A percentile compares a stretch with the other conserved stretches of the same genome.
These are phyloP conservation scores for Paramuricea clavata DNA, from an alignment of 92 coral and sea anemone species.

Conservation along the genomic window DNA sequence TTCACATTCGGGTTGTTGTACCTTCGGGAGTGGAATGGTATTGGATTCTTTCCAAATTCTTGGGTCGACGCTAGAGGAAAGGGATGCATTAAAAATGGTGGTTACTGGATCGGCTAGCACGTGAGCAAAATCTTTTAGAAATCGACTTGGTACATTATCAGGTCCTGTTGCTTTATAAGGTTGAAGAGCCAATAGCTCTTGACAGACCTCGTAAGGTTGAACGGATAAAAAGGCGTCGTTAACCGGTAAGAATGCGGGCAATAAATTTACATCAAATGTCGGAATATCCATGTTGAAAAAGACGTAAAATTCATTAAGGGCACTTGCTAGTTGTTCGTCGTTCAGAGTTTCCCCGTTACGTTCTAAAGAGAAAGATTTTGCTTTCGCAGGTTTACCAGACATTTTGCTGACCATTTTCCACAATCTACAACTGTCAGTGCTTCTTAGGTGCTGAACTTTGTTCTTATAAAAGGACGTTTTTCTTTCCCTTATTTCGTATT, in stretches of 20 bases:
- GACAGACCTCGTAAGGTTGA: constrained; percentile 54
- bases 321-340: constrained; percentile 38
- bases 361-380: constrained; percentile 34
- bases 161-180: constrained; percentile 53
- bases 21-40: too few relatives aligned
- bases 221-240: constrained; percentile 17
- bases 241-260: constrained; percentile 58
- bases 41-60: too few relatives aligned
- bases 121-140: constrained; percentile 58
- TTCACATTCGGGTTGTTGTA: too few relatives aligned
- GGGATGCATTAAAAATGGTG: constrained; percentile 46
- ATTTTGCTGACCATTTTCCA: constrained; percentile 63
- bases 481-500: constrained; percentile 37
- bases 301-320: constrained; percentile 46
- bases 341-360: constrained; percentile 43
- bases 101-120: constrained; percentile 41
- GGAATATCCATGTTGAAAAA: constrained; percentile 63
- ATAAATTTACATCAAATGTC: constrained; percentile 35
- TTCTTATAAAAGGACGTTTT: constrained; percentile 57
- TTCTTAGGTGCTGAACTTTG: constrained; percentile 61
- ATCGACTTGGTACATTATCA: constrained; percentile 59
- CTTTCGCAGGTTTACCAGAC: constrained; percentile 60
- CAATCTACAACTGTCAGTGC: constrained; percentile 65
- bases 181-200: constrained; percentile 44
- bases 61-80: constrained; percentile 47